Evolutionary conservation across 2,113 vertebrate species (phyloP), one percentile per base, ranked within the genome.

Genomic region (Oryctolagus cuniculus): DNA sequence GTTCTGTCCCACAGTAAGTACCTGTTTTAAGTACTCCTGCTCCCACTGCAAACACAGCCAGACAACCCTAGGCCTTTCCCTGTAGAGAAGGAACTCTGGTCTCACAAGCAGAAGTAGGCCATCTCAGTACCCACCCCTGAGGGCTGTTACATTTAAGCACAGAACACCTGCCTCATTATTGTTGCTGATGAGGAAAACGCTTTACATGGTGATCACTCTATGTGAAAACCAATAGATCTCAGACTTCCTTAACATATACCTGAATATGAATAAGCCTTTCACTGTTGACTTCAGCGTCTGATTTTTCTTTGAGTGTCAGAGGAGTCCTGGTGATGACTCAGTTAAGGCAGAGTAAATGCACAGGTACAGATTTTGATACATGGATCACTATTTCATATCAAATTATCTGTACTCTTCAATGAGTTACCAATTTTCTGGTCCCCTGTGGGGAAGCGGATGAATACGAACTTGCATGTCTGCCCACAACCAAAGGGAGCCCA

Each of bases 331-430:
- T 21, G 89, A 93, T 87, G 90, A 87, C 0, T 44, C 63, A 21
- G 38, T 90, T 94, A 94, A 96, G 72, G 82, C 58, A 85, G 72
- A 93, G 25, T 49, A 66, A 96, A 72, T 13, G 38, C 73, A 55
- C 34, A 86, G 82, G 78, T 78, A 90, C 44, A 36, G 82, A 90
- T 82, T 96, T 87, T 89, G 90, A 94, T 22, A 89, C 58, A 72
- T 38, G 44, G 90, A 95, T 74, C 95, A 9, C 96, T 95, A 55
- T 49, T 61, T 95, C 44, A 29, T 51, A 88, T 53, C 82, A 95
- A 1, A 6, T 91, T 87, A 73, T 88, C 66, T 44, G 80, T 75
- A 81, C 92, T 93, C 55, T 86, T 93, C 70, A 53, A 82, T 80
- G 84, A 90, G 29, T 89, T 77, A 93, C 58, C 78, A 29, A 78